Evolutionary conservation across 2,113 vertebrate species (phyloP).

Genomic region (Nibea albiflora): DNA sequence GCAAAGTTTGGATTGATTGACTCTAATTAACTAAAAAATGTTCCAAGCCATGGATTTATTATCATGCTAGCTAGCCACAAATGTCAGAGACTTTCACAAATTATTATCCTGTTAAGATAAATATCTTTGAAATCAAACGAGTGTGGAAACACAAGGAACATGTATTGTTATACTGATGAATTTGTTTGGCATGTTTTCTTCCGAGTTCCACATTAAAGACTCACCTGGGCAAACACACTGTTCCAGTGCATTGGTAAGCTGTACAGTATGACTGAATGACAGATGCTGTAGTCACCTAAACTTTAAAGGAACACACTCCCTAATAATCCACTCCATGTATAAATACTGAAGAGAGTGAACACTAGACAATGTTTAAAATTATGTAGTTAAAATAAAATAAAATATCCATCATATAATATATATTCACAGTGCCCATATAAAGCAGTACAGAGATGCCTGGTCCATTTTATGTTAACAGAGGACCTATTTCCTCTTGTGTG

Average conservation of each 20-base stretch:
- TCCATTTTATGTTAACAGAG: slow-evolving; percentile 51
- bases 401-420: background rate
- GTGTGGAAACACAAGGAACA: slow-evolving; percentile 85
- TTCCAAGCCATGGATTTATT: slow-evolving; percentile 99
- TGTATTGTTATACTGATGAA: slow-evolving; percentile 83
- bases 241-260: slow-evolving; percentile 61
- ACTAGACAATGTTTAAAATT: slow-evolving; percentile 1
- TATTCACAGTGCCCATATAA: background rate
- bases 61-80: slow-evolving; percentile 99
- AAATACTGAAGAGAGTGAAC: background rate
- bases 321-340: slow-evolving; percentile 17
- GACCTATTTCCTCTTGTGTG: slow-evolving; percentile 50
- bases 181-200: slow-evolving; percentile 82
- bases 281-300: slow-evolving; percentile 56
- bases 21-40: slow-evolving; percentile 99
- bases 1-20: slow-evolving; percentile 99
- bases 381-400: background rate
- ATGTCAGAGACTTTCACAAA: slow-evolving; percentile 95
- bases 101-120: slow-evolving; percentile 93
- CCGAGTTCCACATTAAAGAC: slow-evolving; percentile 69
- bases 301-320: slow-evolving; percentile 47
- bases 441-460: slow-evolving; percentile 11
- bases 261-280: slow-evolving; percentile 69
- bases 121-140: slow-evolving; percentile 88
- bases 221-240: slow-evolving; percentile 76